Evolutionary conservation across 2,888 invertebrate species (phyloP).

Genomic region (Conistra vaccinii): DNA sequence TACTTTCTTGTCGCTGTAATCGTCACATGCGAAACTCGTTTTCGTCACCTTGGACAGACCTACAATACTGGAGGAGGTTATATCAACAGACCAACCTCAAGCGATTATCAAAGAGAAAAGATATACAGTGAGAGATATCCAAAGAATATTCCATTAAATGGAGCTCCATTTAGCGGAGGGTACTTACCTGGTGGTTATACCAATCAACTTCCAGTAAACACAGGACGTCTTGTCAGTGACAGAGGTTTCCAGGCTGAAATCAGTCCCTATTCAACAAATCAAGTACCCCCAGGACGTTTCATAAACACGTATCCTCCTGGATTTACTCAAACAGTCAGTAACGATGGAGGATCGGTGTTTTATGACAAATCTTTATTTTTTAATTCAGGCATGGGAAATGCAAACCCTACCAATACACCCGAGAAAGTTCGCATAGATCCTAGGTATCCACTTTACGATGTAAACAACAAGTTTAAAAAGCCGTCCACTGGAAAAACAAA

Average conservation of each 20-base stretch:
- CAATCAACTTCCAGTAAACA: not conserved
- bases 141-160: not conserved
- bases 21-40: constrained; percentile 6
- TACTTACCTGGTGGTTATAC: not conserved
- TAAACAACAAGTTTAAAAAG: constrained; percentile 2
- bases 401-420: not conserved
- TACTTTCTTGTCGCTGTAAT: constrained; percentile 2
- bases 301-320: not conserved
- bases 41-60: not conserved
- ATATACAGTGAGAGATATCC: not conserved
- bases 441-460: not conserved
- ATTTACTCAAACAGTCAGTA: not conserved
- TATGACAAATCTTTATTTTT: not conserved
- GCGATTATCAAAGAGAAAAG: not conserved
- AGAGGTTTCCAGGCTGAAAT: not conserved
- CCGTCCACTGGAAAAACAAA: not conserved
- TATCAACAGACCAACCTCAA: too few species aligned
- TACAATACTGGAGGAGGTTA: not conserved
- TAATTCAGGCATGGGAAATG: not conserved
- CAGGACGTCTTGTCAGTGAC: not conserved
- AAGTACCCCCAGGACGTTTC: not conserved
- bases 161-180: not conserved
- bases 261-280: not conserved
- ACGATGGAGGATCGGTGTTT: not conserved
- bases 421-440: not conserved